Evolutionary conservation across 2,797 vertebrate species (phyloP), one percentile per base, ranked within the genome.

Genomic region (Rachycentron canadum): DNA sequence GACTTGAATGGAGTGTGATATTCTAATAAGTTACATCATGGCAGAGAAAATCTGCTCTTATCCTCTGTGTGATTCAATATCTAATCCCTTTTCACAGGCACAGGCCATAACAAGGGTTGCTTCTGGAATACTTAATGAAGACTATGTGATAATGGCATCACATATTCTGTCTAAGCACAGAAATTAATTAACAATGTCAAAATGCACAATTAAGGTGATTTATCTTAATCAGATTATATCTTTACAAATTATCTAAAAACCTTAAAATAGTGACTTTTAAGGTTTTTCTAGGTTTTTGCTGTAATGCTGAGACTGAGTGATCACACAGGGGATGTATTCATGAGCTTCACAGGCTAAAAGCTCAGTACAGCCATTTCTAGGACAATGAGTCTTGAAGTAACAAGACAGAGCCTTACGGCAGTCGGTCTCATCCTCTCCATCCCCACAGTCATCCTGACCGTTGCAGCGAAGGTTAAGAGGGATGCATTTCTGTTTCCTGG

Each of bases 401-500:
- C 62, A 50, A 56, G 4, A 38, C 60, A 17, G 73, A 69, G 40
- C 89, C 98, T 99, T 95, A 99, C 98, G 98, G 74, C 98, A 99
- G 82, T 99, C 98, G 13, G 93, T 97, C 91, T 99, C 98, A 40
- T 99, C 98, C 88, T 99, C 98, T 47, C 97, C 96, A 14, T 99
- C 97, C 0, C 97, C 98, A 38, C 98, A 99, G 82, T 99, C 97
- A 23, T 99, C 96, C 90, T 99, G 98, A n/a, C 98, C 97, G 2
- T 99, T 99, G 90, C 98, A 99, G 70, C 97, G 96, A 55, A 99
- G 94, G 90, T 95, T 96, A 23, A 95, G 89, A 19, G 95, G 95
- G 52, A 96, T 96, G 74, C 95, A 99, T 89, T 99, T 99, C 91
- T 97, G 97, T 76, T 95, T 98, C 91, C 95, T 95, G 13, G 96